Evolutionary conservation across 1,140 invertebrate species (phyloP), one percentile per base, ranked within the genome.

Genomic region (Epicauta chinensis): DNA sequence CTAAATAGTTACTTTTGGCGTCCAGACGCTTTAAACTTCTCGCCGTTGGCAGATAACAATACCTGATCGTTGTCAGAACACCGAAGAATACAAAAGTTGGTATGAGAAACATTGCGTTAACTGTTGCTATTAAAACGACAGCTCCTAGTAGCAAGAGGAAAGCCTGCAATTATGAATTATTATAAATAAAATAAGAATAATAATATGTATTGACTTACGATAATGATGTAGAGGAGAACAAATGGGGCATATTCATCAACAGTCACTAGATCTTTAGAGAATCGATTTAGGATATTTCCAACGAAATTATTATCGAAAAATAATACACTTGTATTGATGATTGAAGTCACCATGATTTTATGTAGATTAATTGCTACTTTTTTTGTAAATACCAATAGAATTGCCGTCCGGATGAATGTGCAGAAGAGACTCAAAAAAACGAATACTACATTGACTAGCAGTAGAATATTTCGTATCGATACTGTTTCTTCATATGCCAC

Each of bases 241-340:
- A 65, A 63, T 64, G 84, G 84, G 11, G 87, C 69, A 16, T 73
- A 65, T 63, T 87, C 83, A 68, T 86, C 83, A 50, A 82, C 74
- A 11, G 72, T 71, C 0, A 78, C 80, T 42, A 83, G 66, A 67
- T 86, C 83, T 65, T 79, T 78, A 0, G 80, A 77, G 66, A 81
- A 82, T 49, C 80, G 60, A 56, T 84, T 83, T 42, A 83, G 64
- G 38, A 83, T 76, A 35, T 79, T 65, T 48, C 71, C 75, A 67
- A 61, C 46, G 47, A 67, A 62, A 42, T 66, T 47, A 5, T 71
- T 77, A 58, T 87, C 79, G 65, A 87, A 88, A 67, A 87, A 88
- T 16, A 66, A 64, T 55, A 86, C 79, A 0, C 78, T 76, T 0
- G 81, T 78, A 47, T 78, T 67, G 2, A 86, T 66, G 12, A 88